Evolutionary conservation across 2,113 vertebrate species (phyloP), one percentile per base, ranked within the genome.

Genomic region (Gorsachius goisagi): DNA sequence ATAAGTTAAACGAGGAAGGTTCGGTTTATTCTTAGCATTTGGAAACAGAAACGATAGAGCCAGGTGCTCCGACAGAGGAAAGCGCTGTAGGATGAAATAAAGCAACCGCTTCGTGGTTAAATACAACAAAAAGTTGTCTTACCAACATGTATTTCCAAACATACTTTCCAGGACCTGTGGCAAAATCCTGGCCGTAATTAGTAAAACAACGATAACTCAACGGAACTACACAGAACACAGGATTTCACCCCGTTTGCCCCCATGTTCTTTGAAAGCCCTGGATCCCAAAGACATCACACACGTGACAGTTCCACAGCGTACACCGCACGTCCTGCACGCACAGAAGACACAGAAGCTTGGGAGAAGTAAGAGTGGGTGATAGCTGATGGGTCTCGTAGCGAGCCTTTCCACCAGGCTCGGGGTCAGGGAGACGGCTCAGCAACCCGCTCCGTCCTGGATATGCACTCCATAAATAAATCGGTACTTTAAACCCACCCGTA

Each of bases 401-500:
- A 64, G 47, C 10, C 58, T 67, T 37, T 10, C 15, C n/a, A 9
- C 3, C 52, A 44, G 7, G 50, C 32, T 11, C 33, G 23, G 35
- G 23, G 35, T 7, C 24, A 21, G 13, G 44, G 47, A 27, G 21
- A 20, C 4, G 68, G 66, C 64, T 68, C 88, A 89, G 85, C 64
- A 20, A 26, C 2, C 28, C 55, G 50, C n/a, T 41, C 6, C 0
- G 7, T 4, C 2, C 2, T 8, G n/a, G 62, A 32, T 4, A 3
- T 3, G 18, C 15, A 28, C 5, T 35, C 67, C 88, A 30, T 2
- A 3, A 60, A n/a, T 9, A 35, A 9, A 53, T 0, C n/a, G 8
- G 41, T 1, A 28, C 5, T 28, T 1, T 7, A 37, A 44, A 52
- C 44, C 24, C 3, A 5, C 9, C 76, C 35, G 73, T 17, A 76